Percentiles rank a stretch among this genome's conserved stretches.
These are phyloP conservation scores for Strix aluco DNA, from an alignment of 2,113 vertebrate genomes.

Conservation along the genomic window DNA sequence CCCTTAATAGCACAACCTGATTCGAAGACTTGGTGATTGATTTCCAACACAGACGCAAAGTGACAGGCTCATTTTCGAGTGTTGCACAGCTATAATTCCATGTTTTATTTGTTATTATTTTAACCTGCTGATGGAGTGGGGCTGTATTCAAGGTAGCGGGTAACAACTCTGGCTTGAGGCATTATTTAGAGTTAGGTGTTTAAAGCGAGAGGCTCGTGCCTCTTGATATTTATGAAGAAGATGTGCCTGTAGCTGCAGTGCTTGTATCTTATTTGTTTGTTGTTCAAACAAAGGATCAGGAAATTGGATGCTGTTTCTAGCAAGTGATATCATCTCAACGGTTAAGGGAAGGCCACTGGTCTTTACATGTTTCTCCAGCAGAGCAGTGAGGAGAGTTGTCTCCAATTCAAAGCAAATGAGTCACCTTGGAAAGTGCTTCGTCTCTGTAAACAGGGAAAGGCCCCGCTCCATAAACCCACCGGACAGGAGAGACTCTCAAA, in stretches of 20 bases:
- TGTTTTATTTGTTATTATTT: conserved; percentile 68
- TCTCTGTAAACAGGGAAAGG: not conserved
- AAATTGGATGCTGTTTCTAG: conserved; percentile 63
- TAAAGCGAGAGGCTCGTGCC: conserved; percentile 1
- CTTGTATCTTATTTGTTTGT: conserved; percentile 53
- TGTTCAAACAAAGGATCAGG: conserved; percentile 67
- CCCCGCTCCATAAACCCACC: fast-evolving
- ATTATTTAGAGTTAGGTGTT: conserved; percentile 50
- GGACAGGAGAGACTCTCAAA: not conserved
- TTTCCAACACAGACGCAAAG: conserved; percentile 17
- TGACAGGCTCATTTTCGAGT: conserved; percentile 65
- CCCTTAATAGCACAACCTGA: conserved; percentile 40
- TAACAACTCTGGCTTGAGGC: conserved; percentile 8
- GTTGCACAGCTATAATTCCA: conserved; percentile 54
- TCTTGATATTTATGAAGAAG: conserved; percentile 56
- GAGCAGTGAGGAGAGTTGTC: not conserved
- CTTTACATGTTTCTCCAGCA: not conserved
- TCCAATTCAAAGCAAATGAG: not conserved
- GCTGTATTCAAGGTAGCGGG: not conserved
- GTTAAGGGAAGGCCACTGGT: conserved; percentile 32
- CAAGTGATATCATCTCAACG: conserved; percentile 9
- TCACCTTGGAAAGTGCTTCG: not conserved
- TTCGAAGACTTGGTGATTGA: conserved; percentile 36
- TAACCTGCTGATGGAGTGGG: conserved; percentile 59
- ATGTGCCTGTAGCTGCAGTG: conserved; percentile 32